These are phyloP conservation scores for Hypsopygia costalis DNA, from an alignment of 2,888 invertebrate species.

Conservation along the genomic window DNA sequence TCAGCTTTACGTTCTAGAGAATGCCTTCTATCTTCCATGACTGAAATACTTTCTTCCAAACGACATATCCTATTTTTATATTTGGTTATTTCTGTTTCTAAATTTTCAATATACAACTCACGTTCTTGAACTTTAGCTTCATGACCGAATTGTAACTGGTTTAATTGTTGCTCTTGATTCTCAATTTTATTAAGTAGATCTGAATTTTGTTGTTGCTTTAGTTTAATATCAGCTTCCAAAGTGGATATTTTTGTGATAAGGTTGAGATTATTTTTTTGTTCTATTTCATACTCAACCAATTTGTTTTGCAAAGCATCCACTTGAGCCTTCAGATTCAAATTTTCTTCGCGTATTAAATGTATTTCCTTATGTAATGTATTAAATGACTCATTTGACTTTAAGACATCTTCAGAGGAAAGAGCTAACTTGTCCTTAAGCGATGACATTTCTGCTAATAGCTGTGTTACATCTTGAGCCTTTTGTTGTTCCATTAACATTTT, in stretches of 20 bases:
- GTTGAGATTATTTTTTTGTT: constrained; percentile 61
- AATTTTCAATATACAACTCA: constrained; percentile 86
- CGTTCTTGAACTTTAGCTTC: constrained; percentile 88
- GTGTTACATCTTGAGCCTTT: constrained; percentile 39
- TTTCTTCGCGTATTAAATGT: constrained; percentile 42
- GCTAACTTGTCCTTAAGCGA: constrained; percentile 37
- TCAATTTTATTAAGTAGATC: constrained; percentile 54
- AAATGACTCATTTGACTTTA: constrained; percentile 38
- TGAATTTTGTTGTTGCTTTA: constrained; percentile 56
- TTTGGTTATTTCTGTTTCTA: constrained; percentile 84
- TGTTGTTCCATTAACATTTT: constrained; percentile 47
- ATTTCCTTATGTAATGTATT: constrained; percentile 45
- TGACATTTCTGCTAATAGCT: constrained; percentile 40
- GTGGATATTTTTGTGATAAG: constrained; percentile 57
- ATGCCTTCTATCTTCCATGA: constrained; percentile 81
- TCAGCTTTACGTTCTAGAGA: constrained; percentile 82
- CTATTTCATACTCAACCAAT: constrained; percentile 61
- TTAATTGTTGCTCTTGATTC: constrained; percentile 50
- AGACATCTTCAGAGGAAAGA: constrained; percentile 38
- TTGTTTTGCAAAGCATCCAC: constrained; percentile 60
- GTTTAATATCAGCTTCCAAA: constrained; percentile 53
- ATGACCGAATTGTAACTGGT: constrained; percentile 66
- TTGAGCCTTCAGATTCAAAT: constrained; percentile 39
- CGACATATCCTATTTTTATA: constrained; percentile 83
- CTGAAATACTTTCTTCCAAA: constrained; percentile 83